Base-by-base conservation (phyloP, 2,888 invertebrate genomes). In the Andrena minutula region DNA sequence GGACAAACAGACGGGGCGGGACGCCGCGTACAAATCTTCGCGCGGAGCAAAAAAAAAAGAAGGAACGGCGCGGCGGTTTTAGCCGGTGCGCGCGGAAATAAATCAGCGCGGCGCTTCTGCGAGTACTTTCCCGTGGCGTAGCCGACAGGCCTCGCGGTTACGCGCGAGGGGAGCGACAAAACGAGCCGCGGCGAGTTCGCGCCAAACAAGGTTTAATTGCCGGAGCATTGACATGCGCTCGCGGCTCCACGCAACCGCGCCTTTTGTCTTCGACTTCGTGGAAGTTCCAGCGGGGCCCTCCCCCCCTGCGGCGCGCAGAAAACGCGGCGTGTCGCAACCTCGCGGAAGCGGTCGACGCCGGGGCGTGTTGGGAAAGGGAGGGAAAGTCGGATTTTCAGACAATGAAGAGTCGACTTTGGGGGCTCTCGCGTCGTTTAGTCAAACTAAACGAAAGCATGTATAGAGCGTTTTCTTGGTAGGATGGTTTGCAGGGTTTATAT, bases 131-230 rank as follows among this genome's bases (percentile, higher is more conserved):
- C 83, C 80, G 86, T 83, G 75, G 75, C 71, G 80, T 51, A 76
- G 80, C 61, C 79, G 81, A 75, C 75, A 69, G 75, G 53, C 47
- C 68, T 23, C 75, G 87, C 60, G 61, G 71, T 60, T 69, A 73
- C 79, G 61, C 75, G 78, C 79, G 58, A 71, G 49, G 61, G 74
- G 58, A 61, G 58, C 68, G 77, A 87, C 83, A 81, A 84, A 85
- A 86, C 86, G 89, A 83, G 82, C 75, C 83, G 61, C 61, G 76
- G 75, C 80, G 75, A 79, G 86, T 85, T 80, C 83, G 77, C 68
- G 86, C 90, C 91, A 91, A 91, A 91, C 90, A 92, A 90, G 92
- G 90, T 89, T 92, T 92, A 92, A 92, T 92, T 92, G 92, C 91
- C 86, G 84, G 82, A 77, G 87, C 89, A 91, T 92, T 89, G 92